Evolutionary conservation across 1,140 invertebrate species (phyloP).

Genomic region (Formica selysi): DNA sequence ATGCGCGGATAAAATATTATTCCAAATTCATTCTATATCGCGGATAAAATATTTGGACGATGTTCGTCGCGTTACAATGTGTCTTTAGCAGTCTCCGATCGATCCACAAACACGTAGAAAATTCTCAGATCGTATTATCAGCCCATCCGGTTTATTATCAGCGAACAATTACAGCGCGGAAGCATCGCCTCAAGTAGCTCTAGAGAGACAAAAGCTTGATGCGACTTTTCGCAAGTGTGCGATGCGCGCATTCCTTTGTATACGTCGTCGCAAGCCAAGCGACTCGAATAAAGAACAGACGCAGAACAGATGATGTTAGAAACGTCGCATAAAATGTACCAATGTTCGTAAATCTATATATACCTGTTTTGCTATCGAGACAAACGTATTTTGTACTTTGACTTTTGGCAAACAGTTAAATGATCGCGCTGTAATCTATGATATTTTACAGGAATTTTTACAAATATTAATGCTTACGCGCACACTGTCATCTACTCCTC

Average conservation of each 20-base stretch:
- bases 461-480: no score
- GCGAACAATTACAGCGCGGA: neutral
- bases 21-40: neutral
- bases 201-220: conserved; percentile 11
- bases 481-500: neutral
- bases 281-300: neutral
- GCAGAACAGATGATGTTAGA: neutral
- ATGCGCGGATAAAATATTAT: neutral
- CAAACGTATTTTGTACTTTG: conserved; percentile 16
- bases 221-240: neutral
- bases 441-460: neutral
- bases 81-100: neutral
- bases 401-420: neutral
- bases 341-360: neutral
- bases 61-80: neutral
- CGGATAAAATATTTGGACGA: neutral
- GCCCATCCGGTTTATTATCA: neutral
- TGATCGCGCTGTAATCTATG: neutral
- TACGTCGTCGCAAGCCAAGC: neutral
- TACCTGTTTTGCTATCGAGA: neutral
- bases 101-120: neutral
- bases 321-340: neutral
- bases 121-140: conserved; percentile 17
- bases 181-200: neutral
- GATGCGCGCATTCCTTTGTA: conserved; percentile 7